A percentile compares a stretch with the other conserved stretches of the same genome.
Conservation (phyloP, 2,797 vertebrate genomes). For the Myripristis murdjan region DNA sequence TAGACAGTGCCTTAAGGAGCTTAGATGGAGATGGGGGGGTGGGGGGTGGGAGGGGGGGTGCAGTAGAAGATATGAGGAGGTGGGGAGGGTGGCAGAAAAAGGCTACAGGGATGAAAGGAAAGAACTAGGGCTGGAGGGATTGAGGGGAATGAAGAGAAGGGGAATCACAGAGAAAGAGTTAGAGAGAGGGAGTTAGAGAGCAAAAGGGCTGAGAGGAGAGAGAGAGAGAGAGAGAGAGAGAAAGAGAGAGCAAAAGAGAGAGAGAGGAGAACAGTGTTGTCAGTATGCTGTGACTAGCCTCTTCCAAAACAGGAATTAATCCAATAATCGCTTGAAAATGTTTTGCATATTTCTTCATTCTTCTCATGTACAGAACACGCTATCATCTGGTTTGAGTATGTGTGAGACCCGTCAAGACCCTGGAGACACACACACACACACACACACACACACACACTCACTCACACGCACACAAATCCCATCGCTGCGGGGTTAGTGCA, state of each 20-base stretch:
- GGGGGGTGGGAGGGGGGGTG: not conserved
- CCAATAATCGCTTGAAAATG: conserved; percentile 59
- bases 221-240: not conserved
- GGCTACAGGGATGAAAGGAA: conserved; percentile 42
- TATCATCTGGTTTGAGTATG: conserved; percentile 30
- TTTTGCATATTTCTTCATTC: conserved; percentile 59
- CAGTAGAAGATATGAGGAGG: conserved; percentile 26
- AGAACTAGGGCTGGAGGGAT: conserved; percentile 46
- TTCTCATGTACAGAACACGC: conserved; percentile 31
- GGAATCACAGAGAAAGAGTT: not conserved
- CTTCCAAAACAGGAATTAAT: conserved; percentile 65
- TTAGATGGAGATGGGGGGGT: conserved; percentile 42
- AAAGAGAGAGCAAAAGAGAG: not conserved
- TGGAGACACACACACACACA: conserved; percentile 1
- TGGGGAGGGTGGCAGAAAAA: conserved; percentile 5
- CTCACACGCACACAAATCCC: conserved; percentile 20
- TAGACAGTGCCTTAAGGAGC: conserved; percentile 62
- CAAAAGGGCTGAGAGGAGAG: conserved; percentile 1
- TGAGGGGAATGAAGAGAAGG: conserved; percentile 28
- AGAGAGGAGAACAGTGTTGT: conserved; percentile 6
- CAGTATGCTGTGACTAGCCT: conserved; percentile 36
- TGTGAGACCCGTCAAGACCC: conserved; percentile 43
- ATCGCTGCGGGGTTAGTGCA: conserved; percentile 19
- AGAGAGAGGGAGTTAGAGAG: conserved; percentile 18
- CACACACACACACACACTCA: not conserved